phyloP scores from a whole-genome alignment of 2,888 invertebrate genomes.

The Chironomus tentans region DNA sequence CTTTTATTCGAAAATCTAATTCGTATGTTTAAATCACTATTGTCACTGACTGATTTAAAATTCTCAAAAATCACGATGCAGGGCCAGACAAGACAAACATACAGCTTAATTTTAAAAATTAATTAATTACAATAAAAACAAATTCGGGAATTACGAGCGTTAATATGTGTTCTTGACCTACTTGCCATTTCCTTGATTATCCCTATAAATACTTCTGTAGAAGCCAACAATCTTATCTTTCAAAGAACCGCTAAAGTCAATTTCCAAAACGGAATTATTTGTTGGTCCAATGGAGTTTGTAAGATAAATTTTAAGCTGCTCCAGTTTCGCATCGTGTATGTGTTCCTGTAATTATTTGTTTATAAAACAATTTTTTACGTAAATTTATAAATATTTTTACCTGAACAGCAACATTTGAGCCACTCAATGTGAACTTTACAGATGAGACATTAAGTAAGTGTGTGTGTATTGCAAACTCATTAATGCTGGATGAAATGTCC shows the following conservation, averaged over 20 bases:
- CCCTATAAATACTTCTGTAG: conserved; percentile 56
- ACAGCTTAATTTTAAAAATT: not conserved
- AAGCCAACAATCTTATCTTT: conserved; percentile 61
- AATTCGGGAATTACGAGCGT: not conserved
- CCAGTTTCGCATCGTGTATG: conserved; percentile 33
- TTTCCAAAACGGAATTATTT: conserved; percentile 44
- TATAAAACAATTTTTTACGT: not conserved
- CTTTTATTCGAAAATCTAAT: too few relatives aligned
- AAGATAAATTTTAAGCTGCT: conserved; percentile 37
- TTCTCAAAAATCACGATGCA: too few relatives aligned
- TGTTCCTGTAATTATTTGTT: conserved; percentile 20
- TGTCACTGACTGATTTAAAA: too few relatives aligned
- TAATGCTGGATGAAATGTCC: conserved; percentile 41
- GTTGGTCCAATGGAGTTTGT: conserved; percentile 35
- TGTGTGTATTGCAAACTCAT: conserved; percentile 51
- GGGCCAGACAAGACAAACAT: too few relatives aligned
- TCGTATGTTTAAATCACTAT: too few relatives aligned
- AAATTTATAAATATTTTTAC: not conserved
- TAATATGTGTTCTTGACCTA: conserved; percentile 34
- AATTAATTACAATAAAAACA: not conserved
- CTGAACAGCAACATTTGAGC: not conserved
- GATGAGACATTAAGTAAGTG: conserved; percentile 46
- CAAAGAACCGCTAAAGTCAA: conserved; percentile 56
- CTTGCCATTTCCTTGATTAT: conserved; percentile 41
- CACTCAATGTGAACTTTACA: conserved; percentile 8